phyloP scores from a whole-genome alignment of 2,113 vertebrate genomes.

The Gymnobelideus leadbeateri region DNA sequence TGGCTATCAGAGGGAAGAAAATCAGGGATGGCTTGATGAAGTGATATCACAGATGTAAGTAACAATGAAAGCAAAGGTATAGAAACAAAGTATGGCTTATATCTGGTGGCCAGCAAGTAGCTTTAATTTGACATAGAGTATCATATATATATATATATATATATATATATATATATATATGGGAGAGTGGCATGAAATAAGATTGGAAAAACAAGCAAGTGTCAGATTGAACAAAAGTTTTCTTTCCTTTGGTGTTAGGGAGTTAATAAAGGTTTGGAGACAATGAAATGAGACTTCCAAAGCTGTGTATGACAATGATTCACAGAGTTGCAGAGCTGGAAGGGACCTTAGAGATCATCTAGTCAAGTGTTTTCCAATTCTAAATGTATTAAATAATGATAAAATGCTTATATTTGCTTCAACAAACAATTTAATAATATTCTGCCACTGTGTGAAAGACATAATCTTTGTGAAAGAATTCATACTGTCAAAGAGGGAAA shows the following conservation, averaged over 20 bases:
- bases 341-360: background rate
- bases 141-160: no score
- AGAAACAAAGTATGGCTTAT: background rate
- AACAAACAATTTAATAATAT: background rate
- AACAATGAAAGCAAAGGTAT: background rate
- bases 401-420: background rate
- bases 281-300: background rate
- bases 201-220: background rate
- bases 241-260: background rate
- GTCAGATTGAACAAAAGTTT: background rate
- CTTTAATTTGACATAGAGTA: background rate
- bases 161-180: no score
- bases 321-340: background rate
- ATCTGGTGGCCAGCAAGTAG: background rate
- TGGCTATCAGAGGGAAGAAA: background rate
- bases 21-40: background rate
- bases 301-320: background rate
- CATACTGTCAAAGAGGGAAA: background rate
- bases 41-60: background rate
- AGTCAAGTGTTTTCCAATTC: background rate
- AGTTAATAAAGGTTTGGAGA: background rate
- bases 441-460: background rate
- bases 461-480: no score
- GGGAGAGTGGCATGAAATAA: background rate
- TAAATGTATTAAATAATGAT: background rate